phyloP scores from a whole-genome alignment of 2,113 vertebrate genomes.

The Theristicus caerulescens region DNA sequence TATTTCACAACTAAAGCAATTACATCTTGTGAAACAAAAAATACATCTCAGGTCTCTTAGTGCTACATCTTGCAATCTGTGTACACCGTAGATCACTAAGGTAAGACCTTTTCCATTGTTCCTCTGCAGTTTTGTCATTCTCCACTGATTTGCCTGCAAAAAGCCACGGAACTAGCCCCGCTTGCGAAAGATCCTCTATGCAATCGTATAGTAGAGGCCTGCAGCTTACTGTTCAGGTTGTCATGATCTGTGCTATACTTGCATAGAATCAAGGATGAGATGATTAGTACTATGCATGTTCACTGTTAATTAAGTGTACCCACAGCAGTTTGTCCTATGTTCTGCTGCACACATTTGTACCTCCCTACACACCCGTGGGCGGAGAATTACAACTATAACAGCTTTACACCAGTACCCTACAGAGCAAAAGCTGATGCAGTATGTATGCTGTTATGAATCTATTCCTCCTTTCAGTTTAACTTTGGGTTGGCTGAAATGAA shows the following conservation, averaged over 20 bases:
- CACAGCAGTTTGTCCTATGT: not conserved
- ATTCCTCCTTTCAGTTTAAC: not conserved
- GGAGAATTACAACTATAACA: not conserved
- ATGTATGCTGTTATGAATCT: not conserved
- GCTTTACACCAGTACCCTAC: not conserved
- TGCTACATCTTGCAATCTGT: not conserved
- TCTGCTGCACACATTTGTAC: not conserved
- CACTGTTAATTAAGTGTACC: not conserved
- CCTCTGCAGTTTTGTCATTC: not conserved
- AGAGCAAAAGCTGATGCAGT: not conserved
- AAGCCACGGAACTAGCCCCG: not conserved
- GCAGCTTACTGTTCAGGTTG: not conserved
- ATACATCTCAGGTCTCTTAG: not conserved
- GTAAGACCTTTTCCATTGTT: not conserved
- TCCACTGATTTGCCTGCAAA: not conserved
- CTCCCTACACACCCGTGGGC: not conserved
- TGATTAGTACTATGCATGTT: not conserved
- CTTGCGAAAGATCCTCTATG: not conserved
- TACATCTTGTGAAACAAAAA: not conserved
- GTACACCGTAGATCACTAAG: accelerated
- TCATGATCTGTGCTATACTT: not conserved
- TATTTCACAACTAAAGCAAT: not conserved
- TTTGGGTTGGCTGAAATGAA: not conserved
- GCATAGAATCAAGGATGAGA: not conserved
- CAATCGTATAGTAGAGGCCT: not conserved